phyloP scores from a whole-genome alignment of 2,888 invertebrate genomes.

The Drosophila histrio region DNA sequence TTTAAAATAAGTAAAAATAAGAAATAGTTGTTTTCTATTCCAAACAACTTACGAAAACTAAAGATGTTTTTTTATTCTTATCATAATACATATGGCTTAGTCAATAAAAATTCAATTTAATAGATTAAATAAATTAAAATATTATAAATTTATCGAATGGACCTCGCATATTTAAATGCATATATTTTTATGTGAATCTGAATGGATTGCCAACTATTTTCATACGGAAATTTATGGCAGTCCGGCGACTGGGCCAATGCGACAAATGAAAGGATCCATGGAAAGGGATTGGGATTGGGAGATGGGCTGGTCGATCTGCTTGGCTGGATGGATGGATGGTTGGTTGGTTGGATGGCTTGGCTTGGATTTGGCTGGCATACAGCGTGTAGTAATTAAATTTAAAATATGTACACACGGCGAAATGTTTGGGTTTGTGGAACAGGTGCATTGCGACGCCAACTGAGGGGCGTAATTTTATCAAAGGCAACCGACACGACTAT shows the following conservation, averaged over 20 bases:
- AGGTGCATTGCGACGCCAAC: constrained; percentile 35
- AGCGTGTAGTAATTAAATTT: constrained; percentile 72
- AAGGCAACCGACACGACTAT: constrained; percentile 54
- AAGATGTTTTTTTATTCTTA: too few relatives aligned
- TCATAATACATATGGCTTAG: too few relatives aligned
- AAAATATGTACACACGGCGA: constrained; percentile 66
- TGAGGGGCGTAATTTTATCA: constrained; percentile 65
- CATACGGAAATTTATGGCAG: constrained; percentile 59
- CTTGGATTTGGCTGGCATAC: constrained; percentile 60
- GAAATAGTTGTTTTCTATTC: too few relatives aligned
- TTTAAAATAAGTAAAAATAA: too few relatives aligned
- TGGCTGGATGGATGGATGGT: constrained; percentile 35
- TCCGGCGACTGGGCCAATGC: constrained; percentile 43
- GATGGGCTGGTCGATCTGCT: constrained; percentile 41
- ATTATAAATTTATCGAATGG: neutral
- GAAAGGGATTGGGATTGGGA: neutral
- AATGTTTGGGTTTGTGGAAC: constrained; percentile 54
- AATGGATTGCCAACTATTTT: constrained; percentile 69
- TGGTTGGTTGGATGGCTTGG: constrained; percentile 41
- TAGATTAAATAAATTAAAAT: too few relatives aligned
- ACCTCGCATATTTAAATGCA: constrained; percentile 46
- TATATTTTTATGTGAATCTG: constrained; percentile 39
- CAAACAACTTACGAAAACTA: too few relatives aligned
- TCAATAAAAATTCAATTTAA: too few relatives aligned
- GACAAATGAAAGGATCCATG: constrained; percentile 63